Base-by-base conservation (phyloP, 2,888 invertebrate genomes). In the Tenthredo livida region DNA sequence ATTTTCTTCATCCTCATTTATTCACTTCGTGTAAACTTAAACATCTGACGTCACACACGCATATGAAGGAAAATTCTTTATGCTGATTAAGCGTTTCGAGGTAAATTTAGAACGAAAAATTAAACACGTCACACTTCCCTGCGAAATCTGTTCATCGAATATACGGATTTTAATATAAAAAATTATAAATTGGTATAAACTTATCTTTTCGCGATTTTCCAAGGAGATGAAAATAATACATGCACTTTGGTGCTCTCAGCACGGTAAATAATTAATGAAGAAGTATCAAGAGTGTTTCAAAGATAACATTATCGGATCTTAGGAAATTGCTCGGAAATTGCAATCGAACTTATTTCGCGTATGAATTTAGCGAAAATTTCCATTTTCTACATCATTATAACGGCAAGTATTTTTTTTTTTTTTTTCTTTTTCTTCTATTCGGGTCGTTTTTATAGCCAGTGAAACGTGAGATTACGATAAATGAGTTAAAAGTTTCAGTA, bases 401-500 rank as follows among this genome's bases (percentile, higher is more conserved):
- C n/a, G 10, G 10, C 61, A 25, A 25, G 25, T 9, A 7, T 37
- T 6, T 37, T 2, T 25, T 10, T 10, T 61, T 21, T 25, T 10
- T n/a, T n/a, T n/a, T n/a, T n/a, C n/a, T n/a, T n/a, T 58, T 21
- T 5, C 21, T 58, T 1, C 25, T 3, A 21, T 61, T 10, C 21
- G 17, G 5, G 40, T 37, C 17, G 29, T 40, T 37, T 37, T 29
- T 21, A 3, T n/a, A 72, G n/a, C 3, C 33, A 40, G 17, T 37
- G 70, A 21, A 29, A n/a, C 70, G 40, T 72, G 40, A 72, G 37
- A 72, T 72, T 72, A 40, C 40, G 40, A 72, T 40, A 72, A 72
- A 72, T 72, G 70, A 72, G 40, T n/a, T 29, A 6, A 40, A 72
- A n/a, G n/a, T 40, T n/a, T 37, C 70, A 7, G 40, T 17, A 72